Percentiles rank a stretch among this genome's conserved stretches.
phyloP scores from a whole-genome alignment of 1,140 invertebrate species.

The Cyclargus thomasi region DNA sequence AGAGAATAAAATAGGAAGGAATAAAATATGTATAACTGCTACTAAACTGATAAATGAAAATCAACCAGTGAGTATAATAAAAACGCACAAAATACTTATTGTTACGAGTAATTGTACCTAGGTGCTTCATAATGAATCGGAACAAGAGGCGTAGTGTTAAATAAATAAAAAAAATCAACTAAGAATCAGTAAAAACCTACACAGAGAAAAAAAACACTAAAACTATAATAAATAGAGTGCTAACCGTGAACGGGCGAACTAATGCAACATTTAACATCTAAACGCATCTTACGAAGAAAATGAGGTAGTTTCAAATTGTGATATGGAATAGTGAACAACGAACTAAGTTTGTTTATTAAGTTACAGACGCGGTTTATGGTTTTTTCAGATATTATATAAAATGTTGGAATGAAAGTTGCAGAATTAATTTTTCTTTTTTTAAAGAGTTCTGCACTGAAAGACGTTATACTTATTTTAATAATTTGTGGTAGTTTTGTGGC shows the following conservation, averaged over 20 bases:
- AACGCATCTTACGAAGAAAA: slow-evolving; percentile 67
- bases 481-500: too few relatives aligned
- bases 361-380: not conserved
- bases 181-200: slow-evolving; percentile 18
- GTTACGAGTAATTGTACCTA: slow-evolving; percentile 53
- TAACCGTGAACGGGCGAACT: slow-evolving; percentile 23
- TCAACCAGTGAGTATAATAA: slow-evolving; percentile 23
- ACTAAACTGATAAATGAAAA: too few relatives aligned
- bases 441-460: too few relatives aligned
- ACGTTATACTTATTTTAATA: too few relatives aligned
- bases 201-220: slow-evolving; percentile 13
- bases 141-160: slow-evolving; percentile 7
- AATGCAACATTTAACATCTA: slow-evolving; percentile 54
- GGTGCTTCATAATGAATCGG: slow-evolving; percentile 39
- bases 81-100: slow-evolving; percentile 30
- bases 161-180: slow-evolving; percentile 40
- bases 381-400: too few relatives aligned
- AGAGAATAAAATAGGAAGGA: too few relatives aligned
- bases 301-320: slow-evolving; percentile 71
- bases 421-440: too few relatives aligned
- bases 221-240: slow-evolving; percentile 23
- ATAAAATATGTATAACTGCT: too few relatives aligned
- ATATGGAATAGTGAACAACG: slow-evolving; percentile 63
- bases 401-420: too few relatives aligned
- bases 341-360: slow-evolving; percentile 27